phyloP scores from a whole-genome alignment of 2,888 invertebrate species.

The Mesoligia furuncula region DNA sequence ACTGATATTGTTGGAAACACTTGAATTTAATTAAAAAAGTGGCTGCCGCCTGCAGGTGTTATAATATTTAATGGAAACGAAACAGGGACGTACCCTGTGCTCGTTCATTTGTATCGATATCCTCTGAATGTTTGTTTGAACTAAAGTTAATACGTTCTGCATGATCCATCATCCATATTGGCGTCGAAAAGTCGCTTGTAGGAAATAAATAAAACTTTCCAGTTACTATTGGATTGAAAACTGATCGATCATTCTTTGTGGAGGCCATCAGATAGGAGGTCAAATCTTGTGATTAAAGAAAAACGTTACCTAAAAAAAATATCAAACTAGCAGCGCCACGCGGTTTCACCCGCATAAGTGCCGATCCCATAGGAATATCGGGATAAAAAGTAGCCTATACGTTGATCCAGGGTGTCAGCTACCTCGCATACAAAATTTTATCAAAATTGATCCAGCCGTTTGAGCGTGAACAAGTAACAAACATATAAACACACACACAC shows the following conservation, averaged over 20 bases:
- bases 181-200: conserved; percentile 19
- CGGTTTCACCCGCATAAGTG: too few species aligned
- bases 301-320: too few species aligned
- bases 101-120: conserved; percentile 31
- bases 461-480: too few species aligned
- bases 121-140: conserved; percentile 15
- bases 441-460: too few species aligned
- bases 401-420: too few species aligned
- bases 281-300: conserved; percentile 1
- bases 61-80: conserved; percentile 12
- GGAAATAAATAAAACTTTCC: conserved; percentile 35
- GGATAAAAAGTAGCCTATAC: too few species aligned
- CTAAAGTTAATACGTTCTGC: conserved; percentile 32
- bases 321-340: too few species aligned
- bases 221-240: conserved; percentile 27
- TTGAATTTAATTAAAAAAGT: conserved; percentile 46
- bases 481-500: too few species aligned
- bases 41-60: conserved; percentile 8
- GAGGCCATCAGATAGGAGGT: background rate
- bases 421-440: too few species aligned
- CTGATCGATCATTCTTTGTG: conserved; percentile 32
- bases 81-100: background rate
- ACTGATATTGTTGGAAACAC: conserved; percentile 30
- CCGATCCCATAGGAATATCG: too few species aligned
- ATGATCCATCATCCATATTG: conserved; percentile 38